These are phyloP conservation scores for Erannis defoliaria DNA, from an alignment of 2,888 invertebrate species.

Conservation along the genomic window DNA sequence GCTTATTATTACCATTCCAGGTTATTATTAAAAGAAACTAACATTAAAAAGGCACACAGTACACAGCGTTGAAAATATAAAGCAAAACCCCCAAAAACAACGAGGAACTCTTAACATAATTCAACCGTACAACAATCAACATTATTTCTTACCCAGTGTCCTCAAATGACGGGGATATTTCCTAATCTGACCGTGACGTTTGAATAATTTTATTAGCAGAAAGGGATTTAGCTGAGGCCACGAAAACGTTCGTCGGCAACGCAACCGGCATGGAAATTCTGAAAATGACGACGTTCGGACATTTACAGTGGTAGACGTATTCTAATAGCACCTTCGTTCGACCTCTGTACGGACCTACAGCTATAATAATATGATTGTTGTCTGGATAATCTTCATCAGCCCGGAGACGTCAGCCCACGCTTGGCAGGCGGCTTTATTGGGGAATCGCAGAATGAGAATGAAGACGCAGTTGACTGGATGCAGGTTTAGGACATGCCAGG, in stretches of 20 bases:
- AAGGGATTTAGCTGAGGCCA: constrained; percentile 47
- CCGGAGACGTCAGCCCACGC: too few relatives aligned
- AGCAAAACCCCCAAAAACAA: neutral
- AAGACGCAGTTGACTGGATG: too few relatives aligned
- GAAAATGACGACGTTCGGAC: constrained; percentile 49
- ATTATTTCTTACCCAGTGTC: constrained; percentile 18
- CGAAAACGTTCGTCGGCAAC: constrained; percentile 40
- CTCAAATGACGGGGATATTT: constrained; percentile 27
- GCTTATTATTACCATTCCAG: too few relatives aligned
- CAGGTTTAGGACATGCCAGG: too few relatives aligned
- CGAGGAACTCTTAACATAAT: constrained; percentile 7
- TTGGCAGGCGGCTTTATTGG: too few relatives aligned
- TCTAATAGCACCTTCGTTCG: neutral
- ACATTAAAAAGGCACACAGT: too few relatives aligned
- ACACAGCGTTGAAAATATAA: neutral
- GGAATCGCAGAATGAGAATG: too few relatives aligned
- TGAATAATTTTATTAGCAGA: constrained; percentile 49
- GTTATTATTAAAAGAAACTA: too few relatives aligned
- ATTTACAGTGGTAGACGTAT: constrained; percentile 21
- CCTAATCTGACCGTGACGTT: constrained; percentile 39
- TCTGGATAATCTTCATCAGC: too few relatives aligned
- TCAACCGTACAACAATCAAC: constrained; percentile 18
- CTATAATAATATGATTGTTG: too few relatives aligned
- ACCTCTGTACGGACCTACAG: neutral
- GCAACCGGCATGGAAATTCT: constrained; percentile 55